These are phyloP conservation scores for Eucriotettix oculatus DNA, from an alignment of 2,888 invertebrate genomes.

Conservation along the genomic window DNA sequence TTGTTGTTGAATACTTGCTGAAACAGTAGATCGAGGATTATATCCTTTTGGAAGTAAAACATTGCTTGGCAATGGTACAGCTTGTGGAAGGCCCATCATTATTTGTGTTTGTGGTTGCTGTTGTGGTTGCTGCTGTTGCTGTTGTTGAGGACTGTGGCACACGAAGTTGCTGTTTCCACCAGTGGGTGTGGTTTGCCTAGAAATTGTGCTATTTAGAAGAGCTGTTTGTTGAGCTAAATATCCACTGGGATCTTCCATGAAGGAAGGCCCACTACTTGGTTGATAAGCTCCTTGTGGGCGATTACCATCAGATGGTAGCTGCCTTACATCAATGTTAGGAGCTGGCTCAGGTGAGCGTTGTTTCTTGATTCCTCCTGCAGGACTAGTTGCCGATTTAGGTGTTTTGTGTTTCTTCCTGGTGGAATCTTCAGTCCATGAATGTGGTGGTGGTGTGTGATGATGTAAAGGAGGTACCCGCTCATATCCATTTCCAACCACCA, in stretches of 20 bases:
- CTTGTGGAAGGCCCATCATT: constrained; percentile 23
- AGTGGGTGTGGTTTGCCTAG: constrained; percentile 33
- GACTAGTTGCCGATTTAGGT: constrained; percentile 21
- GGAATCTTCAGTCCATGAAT: constrained; percentile 36
- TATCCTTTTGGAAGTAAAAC: constrained; percentile 7
- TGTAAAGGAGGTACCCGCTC: constrained; percentile 58
- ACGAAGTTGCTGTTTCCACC: constrained; percentile 4
- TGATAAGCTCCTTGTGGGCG: constrained; percentile 22
- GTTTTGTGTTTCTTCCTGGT: constrained; percentile 39
- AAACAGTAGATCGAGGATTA: background rate
- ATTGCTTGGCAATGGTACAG: constrained; percentile 13
- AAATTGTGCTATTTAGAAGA: constrained; percentile 66
- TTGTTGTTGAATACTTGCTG: too few species aligned
- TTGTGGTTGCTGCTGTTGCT: constrained; percentile 24
- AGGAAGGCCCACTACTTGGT: constrained; percentile 41
- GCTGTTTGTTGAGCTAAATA: constrained; percentile 84
- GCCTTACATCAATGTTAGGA: constrained; percentile 41
- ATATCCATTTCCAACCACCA: constrained; percentile 27
- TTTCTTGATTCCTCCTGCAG: constrained; percentile 29
- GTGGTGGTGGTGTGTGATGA: constrained; percentile 43
- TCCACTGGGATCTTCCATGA: constrained; percentile 81
- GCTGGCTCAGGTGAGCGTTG: constrained; percentile 37
- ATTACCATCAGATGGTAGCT: constrained; percentile 30
- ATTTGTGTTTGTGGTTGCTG: constrained; percentile 29
- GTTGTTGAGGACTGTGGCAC: constrained; percentile 22